Conservation (phyloP, 2,888 invertebrate genomes). For the Dryomyza anilis region DNA sequence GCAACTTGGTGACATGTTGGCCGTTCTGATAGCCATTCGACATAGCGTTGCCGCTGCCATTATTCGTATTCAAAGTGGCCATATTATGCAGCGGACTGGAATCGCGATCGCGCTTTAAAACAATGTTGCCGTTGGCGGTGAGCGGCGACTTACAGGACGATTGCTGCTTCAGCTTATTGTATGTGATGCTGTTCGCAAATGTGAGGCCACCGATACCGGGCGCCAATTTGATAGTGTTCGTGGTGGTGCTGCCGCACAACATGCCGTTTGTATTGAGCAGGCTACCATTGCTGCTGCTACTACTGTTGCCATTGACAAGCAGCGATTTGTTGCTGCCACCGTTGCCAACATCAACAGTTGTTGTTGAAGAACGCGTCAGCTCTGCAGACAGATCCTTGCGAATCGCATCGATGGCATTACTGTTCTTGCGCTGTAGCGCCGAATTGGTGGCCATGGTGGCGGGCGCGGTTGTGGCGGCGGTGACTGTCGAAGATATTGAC, state of each 20-base stretch:
- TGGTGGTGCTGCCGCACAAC: constrained; percentile 37
- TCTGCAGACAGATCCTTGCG: constrained; percentile 71
- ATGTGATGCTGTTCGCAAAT: constrained; percentile 60
- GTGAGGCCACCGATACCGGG: constrained; percentile 60
- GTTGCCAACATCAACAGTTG: constrained; percentile 29
- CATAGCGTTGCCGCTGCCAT: constrained; percentile 22
- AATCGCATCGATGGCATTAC: constrained; percentile 63
- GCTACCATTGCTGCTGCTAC: neutral
- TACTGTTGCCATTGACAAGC: constrained; percentile 30
- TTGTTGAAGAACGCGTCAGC: constrained; percentile 46
- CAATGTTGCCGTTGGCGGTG: constrained; percentile 48
- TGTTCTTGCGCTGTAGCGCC: constrained; percentile 49
- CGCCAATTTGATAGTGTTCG: constrained; percentile 59
- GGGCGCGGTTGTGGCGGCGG: constrained; percentile 44
- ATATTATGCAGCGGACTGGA: constrained; percentile 53
- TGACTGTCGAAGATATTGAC: constrained; percentile 44
- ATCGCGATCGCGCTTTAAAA: constrained; percentile 54
- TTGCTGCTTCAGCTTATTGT: constrained; percentile 59
- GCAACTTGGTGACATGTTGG: constrained; percentile 42
- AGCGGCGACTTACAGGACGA: constrained; percentile 45
- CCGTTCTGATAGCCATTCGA: constrained; percentile 28
- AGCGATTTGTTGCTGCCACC: constrained; percentile 31
- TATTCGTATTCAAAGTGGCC: constrained; percentile 39
- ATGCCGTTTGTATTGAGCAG: constrained; percentile 31
- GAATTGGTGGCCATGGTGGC: constrained; percentile 51